Conservation (phyloP, 2,888 invertebrate species). For the Spilarctia lutea region DNA sequence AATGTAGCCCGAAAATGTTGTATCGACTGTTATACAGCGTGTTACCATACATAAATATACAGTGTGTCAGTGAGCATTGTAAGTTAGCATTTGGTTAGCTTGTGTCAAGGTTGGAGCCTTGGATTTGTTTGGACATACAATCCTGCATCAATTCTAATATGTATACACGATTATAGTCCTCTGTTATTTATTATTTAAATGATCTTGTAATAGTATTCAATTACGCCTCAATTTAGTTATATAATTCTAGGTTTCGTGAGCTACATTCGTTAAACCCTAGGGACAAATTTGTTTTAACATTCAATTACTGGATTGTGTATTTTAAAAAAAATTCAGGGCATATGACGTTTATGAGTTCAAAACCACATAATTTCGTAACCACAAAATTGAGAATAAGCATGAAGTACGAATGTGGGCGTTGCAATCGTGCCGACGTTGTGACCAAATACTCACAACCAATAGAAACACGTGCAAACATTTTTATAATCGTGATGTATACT, state of each 20-base stretch:
- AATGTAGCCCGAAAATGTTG: conserved; percentile 43
- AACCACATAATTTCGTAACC: neutral
- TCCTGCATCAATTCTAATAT: conserved; percentile 63
- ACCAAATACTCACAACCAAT: neutral
- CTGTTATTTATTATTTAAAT: conserved; percentile 30
- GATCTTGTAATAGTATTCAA: conserved; percentile 15
- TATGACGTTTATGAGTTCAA: neutral
- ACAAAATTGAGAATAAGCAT: neutral
- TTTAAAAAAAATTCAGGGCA: neutral
- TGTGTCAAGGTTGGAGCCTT: conserved; percentile 72
- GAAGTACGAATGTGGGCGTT: neutral
- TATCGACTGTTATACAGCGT: conserved; percentile 41
- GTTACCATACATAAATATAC: conserved; percentile 21
- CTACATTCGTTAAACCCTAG: neutral
- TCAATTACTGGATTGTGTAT: neutral
- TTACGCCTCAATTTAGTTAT: neutral
- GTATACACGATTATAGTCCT: conserved; percentile 19
- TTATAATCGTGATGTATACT: neutral
- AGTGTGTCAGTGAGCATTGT: conserved; percentile 58
- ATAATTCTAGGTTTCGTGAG: neutral
- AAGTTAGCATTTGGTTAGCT: conserved; percentile 60
- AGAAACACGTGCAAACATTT: neutral
- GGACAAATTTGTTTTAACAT: neutral
- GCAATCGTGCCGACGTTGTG: neutral
- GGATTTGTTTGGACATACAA: conserved; percentile 61